phyloP scores from a whole-genome alignment of 2,797 vertebrate genomes.

The Orientallactaga sibirica region DNA sequence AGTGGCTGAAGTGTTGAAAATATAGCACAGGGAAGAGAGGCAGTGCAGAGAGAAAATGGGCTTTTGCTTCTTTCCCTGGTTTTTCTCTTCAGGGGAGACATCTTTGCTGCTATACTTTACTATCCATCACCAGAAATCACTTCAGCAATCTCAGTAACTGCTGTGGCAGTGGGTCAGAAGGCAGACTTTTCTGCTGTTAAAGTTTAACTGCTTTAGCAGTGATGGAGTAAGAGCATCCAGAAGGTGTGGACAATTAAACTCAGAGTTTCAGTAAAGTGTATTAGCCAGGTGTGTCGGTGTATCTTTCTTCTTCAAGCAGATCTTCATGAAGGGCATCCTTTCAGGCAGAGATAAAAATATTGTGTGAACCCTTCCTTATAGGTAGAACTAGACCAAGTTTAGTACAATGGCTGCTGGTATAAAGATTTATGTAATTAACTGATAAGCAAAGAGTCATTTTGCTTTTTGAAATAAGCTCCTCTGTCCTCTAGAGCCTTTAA shows the following conservation, averaged over 20 bases:
- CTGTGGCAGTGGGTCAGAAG: not conserved
- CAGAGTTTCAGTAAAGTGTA: not conserved
- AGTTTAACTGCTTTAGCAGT: not conserved
- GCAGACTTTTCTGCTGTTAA: not conserved
- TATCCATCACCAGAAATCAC: not conserved
- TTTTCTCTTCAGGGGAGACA: not conserved
- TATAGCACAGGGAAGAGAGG: not conserved
- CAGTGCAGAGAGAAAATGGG: not conserved
- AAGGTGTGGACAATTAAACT: not conserved
- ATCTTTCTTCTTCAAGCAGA: not conserved
- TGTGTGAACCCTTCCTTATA: not conserved
- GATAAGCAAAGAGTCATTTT: not conserved
- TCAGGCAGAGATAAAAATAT: not conserved
- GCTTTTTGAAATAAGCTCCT: not conserved
- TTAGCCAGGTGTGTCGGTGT: not conserved
- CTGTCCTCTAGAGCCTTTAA: fast-evolving
- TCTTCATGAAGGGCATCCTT: not conserved
- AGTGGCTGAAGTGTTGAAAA: not conserved
- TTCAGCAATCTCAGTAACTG: not conserved
- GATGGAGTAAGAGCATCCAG: not conserved
- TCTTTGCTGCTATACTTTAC: not conserved
- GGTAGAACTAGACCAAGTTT: not conserved
- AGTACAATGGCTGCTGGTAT: not conserved
- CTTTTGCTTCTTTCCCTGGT: not conserved
- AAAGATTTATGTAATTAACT: not conserved